Base-by-base conservation (phyloP, 2,888 invertebrate species). In the Zygogramma bicolorata region DNA sequence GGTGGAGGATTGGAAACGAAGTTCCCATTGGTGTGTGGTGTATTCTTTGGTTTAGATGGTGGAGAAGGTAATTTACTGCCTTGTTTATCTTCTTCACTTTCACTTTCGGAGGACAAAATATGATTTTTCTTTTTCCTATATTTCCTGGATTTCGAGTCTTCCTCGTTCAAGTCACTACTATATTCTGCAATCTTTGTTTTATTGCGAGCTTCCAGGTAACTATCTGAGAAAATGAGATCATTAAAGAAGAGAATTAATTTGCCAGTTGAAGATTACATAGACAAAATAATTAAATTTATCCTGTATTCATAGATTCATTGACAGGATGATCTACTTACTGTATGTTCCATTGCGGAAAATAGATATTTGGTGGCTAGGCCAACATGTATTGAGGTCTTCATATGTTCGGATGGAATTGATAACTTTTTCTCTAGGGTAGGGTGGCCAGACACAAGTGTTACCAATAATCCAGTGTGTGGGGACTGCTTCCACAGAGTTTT, bases 301-400 rank as follows among this genome's bases (percentile, higher is more conserved):
- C 42, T 18, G 42, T 15, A 42, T 5, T 18, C 7, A 42, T 42
- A 42, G 18, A 42, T 6, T 42, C 18, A 29, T 31, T 59, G n/a
- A 31, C n/a, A 59, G 29, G 29, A 59, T 59, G n/a, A 10, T 0
- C 10, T 58, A 59, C 60, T 60, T 20, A 60, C 60, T 20, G 25
- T 5, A 60, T 13, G 38, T 60, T 59, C 57, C 57, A 58, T 58
- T 58, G 27, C 27, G 57, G 13, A 58, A 58, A n/a, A 58, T 58
- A 10, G 57, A 18, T 27, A 27, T 58, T 58, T 27, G n/a, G 10
- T 58, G 10, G 13, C n/a, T 58, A 10, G 57, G 57, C 57, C 57
- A 58, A 27, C 57, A 58, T 13, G 57, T 27, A 15, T 58, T 58
- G 7, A 58, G 2, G 0, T 60, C 22, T 8, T 60, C 60, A 60